Base-by-base conservation (phyloP, 2,113 vertebrate genomes). In the Brevimyrus niger region DNA sequence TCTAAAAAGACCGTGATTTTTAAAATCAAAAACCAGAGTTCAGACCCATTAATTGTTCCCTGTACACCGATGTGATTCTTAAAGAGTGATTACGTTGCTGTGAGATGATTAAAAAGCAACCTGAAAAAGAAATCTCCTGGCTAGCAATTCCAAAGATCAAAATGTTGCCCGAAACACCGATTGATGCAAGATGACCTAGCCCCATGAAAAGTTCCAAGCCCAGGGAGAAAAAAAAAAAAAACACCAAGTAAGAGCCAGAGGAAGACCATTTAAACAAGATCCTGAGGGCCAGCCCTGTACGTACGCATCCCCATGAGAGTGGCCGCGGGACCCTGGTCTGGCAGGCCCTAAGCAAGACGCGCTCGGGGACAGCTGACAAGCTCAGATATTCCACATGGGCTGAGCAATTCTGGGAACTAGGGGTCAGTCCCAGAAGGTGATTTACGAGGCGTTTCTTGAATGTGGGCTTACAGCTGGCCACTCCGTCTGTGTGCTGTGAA, bases 261-360 rank as follows among this genome's bases (percentile, higher is more conserved):
- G 21, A 76, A 31, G n/a, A 80, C 38, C 53, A 8, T 87, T 58
- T 87, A 15, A 87, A 87, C 31, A 38, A 42, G 35, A 87, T 4
- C 2, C 38, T 4, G 35, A 58, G 21, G 17, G 35, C 3, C 38
- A 51, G 69, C 51, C 87, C n/a, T n/a, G 47, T 95, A 99, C 97
- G 97, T 98, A 99, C 98, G 91, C 98, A 97, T 96, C 97, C 96
- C 98, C 98, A 99, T 53, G 97, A 99, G 94, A 97, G 95, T 90
- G 98, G 97, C 95, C 97, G 97, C 95, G 97, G 96, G 93, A 96
- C 94, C 95, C 95, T 97, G 95, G 93, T 85, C 89, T 94, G 93
- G 93, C 95, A 94, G 90, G 93, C 93, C 94, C 92, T 95, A 94
- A 94, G 93, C 92, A 93, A 94, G 91, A 93, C 93, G 92, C 94